These are phyloP conservation scores for Pteropus rufus DNA, from an alignment of 2,797 vertebrate genomes.

Conservation along the genomic window DNA sequence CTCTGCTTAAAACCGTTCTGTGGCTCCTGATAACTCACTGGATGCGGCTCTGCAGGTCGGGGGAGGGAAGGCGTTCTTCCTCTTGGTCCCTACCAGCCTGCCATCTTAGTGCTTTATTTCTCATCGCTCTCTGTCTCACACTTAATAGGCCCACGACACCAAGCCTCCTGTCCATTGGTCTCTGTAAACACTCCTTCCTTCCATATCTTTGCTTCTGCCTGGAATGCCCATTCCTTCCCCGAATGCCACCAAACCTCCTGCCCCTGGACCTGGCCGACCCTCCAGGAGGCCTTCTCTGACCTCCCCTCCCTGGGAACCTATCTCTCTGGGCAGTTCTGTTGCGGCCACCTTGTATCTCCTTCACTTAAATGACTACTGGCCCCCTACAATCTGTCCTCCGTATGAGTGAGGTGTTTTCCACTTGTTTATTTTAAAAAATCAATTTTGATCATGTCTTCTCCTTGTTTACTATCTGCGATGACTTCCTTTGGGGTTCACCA, in stretches of 20 bases:
- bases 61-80: background rate
- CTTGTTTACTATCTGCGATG: background rate
- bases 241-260: background rate
- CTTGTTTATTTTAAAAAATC: background rate
- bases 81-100: background rate
- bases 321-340: background rate
- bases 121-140: background rate
- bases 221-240: background rate
- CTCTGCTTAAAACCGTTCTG: constrained; percentile 26
- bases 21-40: background rate
- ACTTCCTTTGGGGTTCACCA: background rate
- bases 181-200: background rate
- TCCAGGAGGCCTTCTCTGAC: background rate
- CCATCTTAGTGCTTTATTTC: background rate
- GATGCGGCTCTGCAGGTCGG: background rate
- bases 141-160: background rate
- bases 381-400: background rate
- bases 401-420: background rate
- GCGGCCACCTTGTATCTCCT: background rate
- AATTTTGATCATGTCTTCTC: background rate
- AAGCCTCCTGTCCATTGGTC: background rate
- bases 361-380: background rate
- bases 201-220: background rate
- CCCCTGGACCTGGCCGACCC: background rate
- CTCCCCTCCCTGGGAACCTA: background rate